Evolutionary conservation across 2,113 vertebrate species (phyloP), one percentile per base, ranked within the genome.

Genomic region (Globicephala melas): DNA sequence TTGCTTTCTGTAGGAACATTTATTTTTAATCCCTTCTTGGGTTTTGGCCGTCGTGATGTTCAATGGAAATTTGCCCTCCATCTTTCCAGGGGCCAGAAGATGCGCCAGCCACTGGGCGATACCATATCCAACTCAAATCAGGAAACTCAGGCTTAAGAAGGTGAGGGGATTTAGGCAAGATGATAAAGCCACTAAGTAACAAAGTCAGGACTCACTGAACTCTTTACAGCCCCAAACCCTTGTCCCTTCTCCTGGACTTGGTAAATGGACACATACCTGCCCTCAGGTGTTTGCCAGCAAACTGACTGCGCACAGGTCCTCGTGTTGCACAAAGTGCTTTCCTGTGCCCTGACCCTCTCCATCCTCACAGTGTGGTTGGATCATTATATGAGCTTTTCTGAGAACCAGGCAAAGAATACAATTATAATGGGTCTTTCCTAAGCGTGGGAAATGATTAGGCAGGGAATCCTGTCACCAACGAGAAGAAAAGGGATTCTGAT

Each of bases 391-490:
- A 53, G 58, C 44, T 60, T n/a, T 84, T 14, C 73, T 38, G 47
- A 41, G 73, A 73, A 77, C 62, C 44, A n/a, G 17, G 17, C 41
- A 23, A 67, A 36, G 63, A 41, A 13, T 6, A 13, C 21, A 21
- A 15, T 21, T 2, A 15, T 10, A 4, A 0, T 17, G 44, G 44
- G 26, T 21, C 79, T 84, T 85, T 62, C 28, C 76, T 20, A 41
- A 9, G 0, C 2, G 47, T 0, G 1, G 44, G 23, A 47, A 18
- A 9, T 58, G 36, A 17, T 5, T 9, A 28, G 20, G 33, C 36
- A 44, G 79, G 65, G 38, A 31, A 21, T 25, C 50, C 44, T 14
- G 5, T 74, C 84, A 38, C 53, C 14, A n/a, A 31, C 13, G 10
- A 70, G 26, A 47, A 18, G 18, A 17, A 13, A 4, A 63, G 8